A percentile compares a stretch with the other conserved stretches of the same genome.
Evolutionary conservation across 2,888 invertebrate species (phyloP).

Genomic region (Lasioglossum oenotherae): DNA sequence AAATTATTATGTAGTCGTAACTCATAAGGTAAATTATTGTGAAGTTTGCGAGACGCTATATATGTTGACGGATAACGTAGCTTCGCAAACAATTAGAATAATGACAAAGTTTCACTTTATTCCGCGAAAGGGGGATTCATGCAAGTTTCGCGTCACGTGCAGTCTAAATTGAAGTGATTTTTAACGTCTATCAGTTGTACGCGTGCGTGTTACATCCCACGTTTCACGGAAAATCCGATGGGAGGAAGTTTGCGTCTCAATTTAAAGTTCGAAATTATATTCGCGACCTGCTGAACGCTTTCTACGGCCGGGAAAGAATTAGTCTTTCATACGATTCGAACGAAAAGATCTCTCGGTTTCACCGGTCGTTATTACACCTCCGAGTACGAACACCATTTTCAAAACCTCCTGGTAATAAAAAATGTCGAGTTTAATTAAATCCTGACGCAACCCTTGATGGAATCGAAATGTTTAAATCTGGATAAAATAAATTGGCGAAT

Average conservation of each 20-base stretch:
- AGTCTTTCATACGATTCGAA: constrained; percentile 25
- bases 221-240: constrained; percentile 23
- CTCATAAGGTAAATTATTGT: constrained; percentile 63
- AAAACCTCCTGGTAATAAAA: not conserved
- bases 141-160: constrained; percentile 51
- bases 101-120: constrained; percentile 76
- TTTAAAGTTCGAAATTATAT: constrained; percentile 56
- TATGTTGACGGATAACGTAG: constrained; percentile 57
- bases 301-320: constrained; percentile 29
- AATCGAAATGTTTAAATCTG: not conserved
- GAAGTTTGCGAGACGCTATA: constrained; percentile 55
- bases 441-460: not conserved
- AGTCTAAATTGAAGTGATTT: constrained; percentile 64
- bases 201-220: constrained; percentile 28
- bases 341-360: constrained; percentile 20
- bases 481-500: not conserved
- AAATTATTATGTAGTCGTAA: constrained; percentile 55
- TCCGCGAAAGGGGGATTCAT: constrained; percentile 63
- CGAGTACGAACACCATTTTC: not conserved
- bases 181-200: constrained; percentile 42
- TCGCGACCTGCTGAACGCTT: constrained; percentile 38
- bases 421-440: not conserved
- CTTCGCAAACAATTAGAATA: constrained; percentile 75
- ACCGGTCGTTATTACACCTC: not conserved
- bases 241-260: constrained; percentile 50